Evolutionary conservation across 2,113 vertebrate species (phyloP), one percentile per base, ranked within the genome.

Genomic region (Megaleporinus macrocephalus): DNA sequence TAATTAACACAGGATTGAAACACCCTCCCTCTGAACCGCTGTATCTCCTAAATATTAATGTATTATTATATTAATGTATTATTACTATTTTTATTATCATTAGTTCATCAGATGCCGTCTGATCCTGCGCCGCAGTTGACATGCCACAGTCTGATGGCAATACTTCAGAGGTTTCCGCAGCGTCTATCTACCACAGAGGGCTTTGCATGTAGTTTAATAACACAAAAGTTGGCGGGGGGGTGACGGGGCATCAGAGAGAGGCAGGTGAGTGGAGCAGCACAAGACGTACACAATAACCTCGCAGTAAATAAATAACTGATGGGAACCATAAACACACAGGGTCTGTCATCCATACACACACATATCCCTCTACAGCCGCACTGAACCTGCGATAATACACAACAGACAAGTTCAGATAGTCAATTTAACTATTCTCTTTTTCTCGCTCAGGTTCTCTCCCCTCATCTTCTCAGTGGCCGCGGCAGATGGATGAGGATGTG

Each of bases 81-180:
- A 26, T 61, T 61, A 61, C 22, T 24, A 26, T 61, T 2, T n/a
- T n/a, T n/a, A 24, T 12, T 61, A 61, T 61, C 26, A 55, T 22
- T 14, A 79, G 65, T 71, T 33, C 33, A 71, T 79, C 33, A 71
- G 78, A 79, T 59, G 14, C 24, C 41, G n/a, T 44, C 33, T 79
- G 78, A 71, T 71, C 53, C n/a, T 16, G 24, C 24, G 22, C 18
- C 66, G 4, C 20, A 12, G 33, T 22, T 44, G 33, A 44, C 26
- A 26, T 61, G 51, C 11, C 5, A 4, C 68, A 30, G 66, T 26
- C 65, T 84, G 85, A 79, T 85, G 81, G 85, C 86, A 86, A 86
- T 89, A 90, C 90, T 90, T 90, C 71, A 90, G 80, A 89, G 80
- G 81, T 73, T 82, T 87, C 63, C 87, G 85, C 86, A 82, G 86